These are phyloP conservation scores for Cossypha dichroa DNA, from an alignment of 2,797 vertebrate genomes.

Conservation along the genomic window DNA sequence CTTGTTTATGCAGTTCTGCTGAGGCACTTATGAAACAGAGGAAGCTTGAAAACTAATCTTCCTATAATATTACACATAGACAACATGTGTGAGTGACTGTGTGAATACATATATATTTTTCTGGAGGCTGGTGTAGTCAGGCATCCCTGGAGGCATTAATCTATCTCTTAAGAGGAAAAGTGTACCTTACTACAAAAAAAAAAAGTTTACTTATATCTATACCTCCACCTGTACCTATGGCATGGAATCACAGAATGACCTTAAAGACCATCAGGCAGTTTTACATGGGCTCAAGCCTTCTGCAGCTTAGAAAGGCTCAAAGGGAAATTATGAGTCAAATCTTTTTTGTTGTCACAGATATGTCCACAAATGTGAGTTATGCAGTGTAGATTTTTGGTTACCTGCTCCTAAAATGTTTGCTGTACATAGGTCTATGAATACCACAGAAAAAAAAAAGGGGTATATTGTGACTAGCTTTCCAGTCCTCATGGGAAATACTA, in stretches of 20 bases:
- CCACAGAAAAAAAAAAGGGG: not conserved
- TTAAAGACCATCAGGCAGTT: not conserved
- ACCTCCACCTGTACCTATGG: not conserved
- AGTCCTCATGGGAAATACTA: not conserved
- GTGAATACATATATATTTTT: not conserved
- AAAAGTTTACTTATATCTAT: not conserved
- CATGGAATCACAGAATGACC: not conserved
- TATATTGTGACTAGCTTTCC: not conserved
- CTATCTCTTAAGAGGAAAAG: not conserved
- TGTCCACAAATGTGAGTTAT: not conserved
- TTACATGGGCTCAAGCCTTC: not conserved
- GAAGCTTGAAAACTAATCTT: not conserved
- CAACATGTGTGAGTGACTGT: not conserved
- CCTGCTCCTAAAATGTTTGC: not conserved
- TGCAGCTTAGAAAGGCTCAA: not conserved
- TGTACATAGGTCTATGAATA: not conserved
- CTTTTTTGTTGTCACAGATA: not conserved
- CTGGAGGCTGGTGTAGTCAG: not conserved
- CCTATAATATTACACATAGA: not conserved
- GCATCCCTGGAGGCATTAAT: not conserved
- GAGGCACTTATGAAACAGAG: not conserved
- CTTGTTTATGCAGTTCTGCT: constrained; percentile 55
- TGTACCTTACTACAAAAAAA: not conserved
- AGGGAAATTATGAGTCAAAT: rapidly evolving
- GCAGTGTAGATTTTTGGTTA: not conserved